Evolutionary conservation across 2,888 invertebrate genomes (phyloP).

Genomic region (Nemapogon koenigi): DNA sequence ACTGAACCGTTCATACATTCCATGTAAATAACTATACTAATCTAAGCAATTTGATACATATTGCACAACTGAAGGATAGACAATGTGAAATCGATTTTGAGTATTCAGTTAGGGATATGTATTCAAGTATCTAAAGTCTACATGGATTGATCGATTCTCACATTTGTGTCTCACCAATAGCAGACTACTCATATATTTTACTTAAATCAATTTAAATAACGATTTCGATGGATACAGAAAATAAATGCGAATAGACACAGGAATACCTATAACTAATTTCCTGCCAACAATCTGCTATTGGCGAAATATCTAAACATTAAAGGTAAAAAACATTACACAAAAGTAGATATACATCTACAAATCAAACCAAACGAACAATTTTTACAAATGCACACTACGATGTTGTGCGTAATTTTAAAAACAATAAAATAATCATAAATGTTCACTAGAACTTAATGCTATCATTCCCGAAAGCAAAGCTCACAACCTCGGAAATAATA

Average conservation of each 20-base stretch:
- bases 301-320: conserved; percentile 7
- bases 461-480: conserved; percentile 59
- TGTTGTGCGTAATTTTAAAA: conserved; percentile 7
- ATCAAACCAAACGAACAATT: conserved; percentile 16
- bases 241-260: conserved; percentile 8
- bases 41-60: conserved; percentile 56
- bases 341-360: conserved; percentile 16
- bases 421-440: conserved; percentile 3
- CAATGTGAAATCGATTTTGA: conserved; percentile 50
- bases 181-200: too few species aligned
- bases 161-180: conserved; percentile 3
- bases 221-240: too few species aligned
- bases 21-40: conserved; percentile 59
- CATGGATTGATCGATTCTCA: conserved; percentile 8
- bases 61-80: conserved; percentile 57
- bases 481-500: conserved; percentile 64
- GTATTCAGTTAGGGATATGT: conserved; percentile 62
- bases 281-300: conserved; percentile 9
- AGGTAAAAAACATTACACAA: conserved; percentile 10
- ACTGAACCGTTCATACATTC: conserved; percentile 47
- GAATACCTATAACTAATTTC: too few species aligned
- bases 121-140: conserved; percentile 35
- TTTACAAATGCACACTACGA: conserved; percentile 9
- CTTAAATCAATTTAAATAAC: too few species aligned
- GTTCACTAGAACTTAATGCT: conserved; percentile 26